Evolutionary conservation across 2,113 vertebrate genomes (phyloP).

Genomic region (Tetrao urogallus): DNA sequence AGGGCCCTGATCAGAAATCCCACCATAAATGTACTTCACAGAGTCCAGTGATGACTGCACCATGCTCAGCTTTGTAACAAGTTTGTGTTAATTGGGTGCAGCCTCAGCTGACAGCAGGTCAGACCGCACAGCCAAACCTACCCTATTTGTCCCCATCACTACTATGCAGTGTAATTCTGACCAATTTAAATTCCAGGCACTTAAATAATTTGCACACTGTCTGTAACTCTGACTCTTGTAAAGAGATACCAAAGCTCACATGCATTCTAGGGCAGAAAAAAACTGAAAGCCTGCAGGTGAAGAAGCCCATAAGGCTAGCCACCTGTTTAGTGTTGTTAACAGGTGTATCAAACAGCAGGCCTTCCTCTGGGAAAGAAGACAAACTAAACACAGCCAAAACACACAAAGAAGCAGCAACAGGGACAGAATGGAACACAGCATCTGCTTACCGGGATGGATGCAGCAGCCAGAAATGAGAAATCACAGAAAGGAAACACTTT

Average conservation of each 20-base stretch:
- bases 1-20: not conserved
- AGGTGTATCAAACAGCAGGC: conserved; percentile 67
- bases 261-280: not conserved
- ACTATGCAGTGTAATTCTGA: not conserved
- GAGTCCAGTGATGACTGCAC: not conserved
- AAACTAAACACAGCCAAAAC: conserved; percentile 3
- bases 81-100: not conserved
- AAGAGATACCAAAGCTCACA: not conserved
- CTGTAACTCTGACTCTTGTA: not conserved
- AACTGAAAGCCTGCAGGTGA: conserved; percentile 42
- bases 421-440: conserved; percentile 24
- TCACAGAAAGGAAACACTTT: not conserved
- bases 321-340: conserved; percentile 59
- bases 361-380: conserved; percentile 48
- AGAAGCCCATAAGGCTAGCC: conserved; percentile 39
- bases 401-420: conserved; percentile 5
- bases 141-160: not conserved
- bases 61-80: not conserved
- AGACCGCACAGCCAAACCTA: not conserved
- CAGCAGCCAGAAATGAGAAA: conserved; percentile 27
- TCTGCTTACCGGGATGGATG: not conserved
- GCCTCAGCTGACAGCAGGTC: not conserved
- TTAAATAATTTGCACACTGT: not conserved
- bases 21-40: not conserved
- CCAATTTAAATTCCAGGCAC: not conserved